Percentiles rank a stretch among this genome's conserved stretches.
These are phyloP conservation scores for Dreissena rostriformis DNA, from an alignment of 1,140 invertebrate genomes.

Conservation along the genomic window DNA sequence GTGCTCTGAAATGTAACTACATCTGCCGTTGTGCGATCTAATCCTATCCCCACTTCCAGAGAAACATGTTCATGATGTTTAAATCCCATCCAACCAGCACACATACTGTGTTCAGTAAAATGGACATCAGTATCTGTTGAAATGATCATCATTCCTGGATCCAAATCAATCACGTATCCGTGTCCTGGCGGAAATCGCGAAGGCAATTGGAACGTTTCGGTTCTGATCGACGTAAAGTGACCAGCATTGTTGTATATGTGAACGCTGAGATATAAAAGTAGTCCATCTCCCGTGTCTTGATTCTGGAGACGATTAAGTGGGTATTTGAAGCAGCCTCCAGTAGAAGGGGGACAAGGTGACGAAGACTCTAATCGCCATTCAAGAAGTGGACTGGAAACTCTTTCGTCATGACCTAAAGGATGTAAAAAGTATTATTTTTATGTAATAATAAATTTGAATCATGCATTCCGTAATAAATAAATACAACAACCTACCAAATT, in stretches of 20 bases:
- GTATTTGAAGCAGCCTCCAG: constrained; percentile 51
- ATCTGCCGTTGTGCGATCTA: constrained; percentile 28
- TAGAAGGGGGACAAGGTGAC: not conserved
- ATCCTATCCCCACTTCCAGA: constrained; percentile 59
- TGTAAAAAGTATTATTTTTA: not conserved
- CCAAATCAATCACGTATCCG: constrained; percentile 53
- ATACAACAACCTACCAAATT: constrained; percentile 26
- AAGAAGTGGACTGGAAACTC: not conserved
- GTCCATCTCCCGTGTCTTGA: constrained; percentile 24
- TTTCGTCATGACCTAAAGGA: constrained; percentile 18
- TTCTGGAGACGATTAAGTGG: constrained; percentile 37
- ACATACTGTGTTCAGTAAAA: constrained; percentile 39
- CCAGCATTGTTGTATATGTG: constrained; percentile 63
- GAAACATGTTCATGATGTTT: constrained; percentile 54
- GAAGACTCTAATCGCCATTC: constrained; percentile 21
- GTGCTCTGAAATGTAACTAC: constrained; percentile 39
- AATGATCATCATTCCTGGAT: not conserved
- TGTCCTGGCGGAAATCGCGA: constrained; percentile 51
- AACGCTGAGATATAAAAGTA: constrained; percentile 35
- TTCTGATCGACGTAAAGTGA: constrained; percentile 38
- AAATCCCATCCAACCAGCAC: constrained; percentile 61
- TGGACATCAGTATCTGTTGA: constrained; percentile 52
- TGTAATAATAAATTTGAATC: no score
- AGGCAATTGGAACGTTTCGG: constrained; percentile 53
- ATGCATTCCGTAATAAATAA: no score